Evolutionary conservation across 30 jellyfish, hydroid and myxozoan species (phyloP), one percentile per base, ranked within the genome.

Genomic region (Aurelia sp.): DNA sequence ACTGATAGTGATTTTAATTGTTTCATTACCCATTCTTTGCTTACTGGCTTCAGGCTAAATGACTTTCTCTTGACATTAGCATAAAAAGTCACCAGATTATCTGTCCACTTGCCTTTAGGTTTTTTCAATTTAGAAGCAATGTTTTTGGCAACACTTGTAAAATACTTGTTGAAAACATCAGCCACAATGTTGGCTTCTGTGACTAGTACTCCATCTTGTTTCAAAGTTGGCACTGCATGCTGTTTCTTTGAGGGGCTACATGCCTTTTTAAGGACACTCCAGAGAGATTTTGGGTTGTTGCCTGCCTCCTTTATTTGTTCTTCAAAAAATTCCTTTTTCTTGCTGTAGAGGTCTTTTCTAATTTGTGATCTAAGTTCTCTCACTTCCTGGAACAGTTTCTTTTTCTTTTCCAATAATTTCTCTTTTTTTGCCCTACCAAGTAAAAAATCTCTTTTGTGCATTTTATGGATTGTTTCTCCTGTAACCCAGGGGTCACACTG

Each of bases 401-500:
- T 72, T 41, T 72, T 72, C 70, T 3, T 50, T 48, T 72, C 84
- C 68, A 72, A 4, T 41, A 72, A 72, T 72, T 38, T 72, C 57
- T 61, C 27, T 72, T 72, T 38, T 72, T 48, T 72, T 72, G 31
- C 47, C 5, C n/a, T 48, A 11, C 31, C 84, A 16, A 72, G 27
- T 13, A 11, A 72, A 72, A 72, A 72, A 72, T 12, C 41, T 40
- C 69, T 6, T 72, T 55, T 48, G 68, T 72, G 68, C 84, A 72
- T 72, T 50, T 50, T 72, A 50, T 72, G 84, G 84, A 72, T 38
- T 48, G 84, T 72, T 72, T 72, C 69, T 72, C 84, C 84, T 48
- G 84, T 72, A 72, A 72, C 84, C 84, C 80, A 72, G 50, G 81
- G 81, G 81, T 70, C 81, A 70, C 81, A 70, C 81, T 70, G 81